Evolutionary conservation across 1,140 invertebrate species (phyloP).

Genomic region (Lerema accius): DNA sequence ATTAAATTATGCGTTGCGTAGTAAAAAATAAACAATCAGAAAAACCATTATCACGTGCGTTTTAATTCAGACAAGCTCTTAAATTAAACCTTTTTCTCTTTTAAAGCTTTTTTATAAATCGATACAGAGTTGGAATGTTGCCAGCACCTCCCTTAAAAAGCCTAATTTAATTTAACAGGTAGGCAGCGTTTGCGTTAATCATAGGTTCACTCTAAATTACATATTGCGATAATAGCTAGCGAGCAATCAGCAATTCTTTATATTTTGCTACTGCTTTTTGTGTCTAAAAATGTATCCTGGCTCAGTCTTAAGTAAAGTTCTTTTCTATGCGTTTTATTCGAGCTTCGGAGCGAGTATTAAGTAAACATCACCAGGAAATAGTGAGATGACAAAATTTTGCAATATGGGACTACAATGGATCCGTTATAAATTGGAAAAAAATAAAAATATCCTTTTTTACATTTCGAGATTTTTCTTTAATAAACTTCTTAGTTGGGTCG

Average conservation of each 20-base stretch:
- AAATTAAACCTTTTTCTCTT: constrained; percentile 68
- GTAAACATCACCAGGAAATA: no score
- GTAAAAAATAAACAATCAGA: constrained; percentile 56
- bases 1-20: constrained; percentile 41
- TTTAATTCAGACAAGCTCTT: constrained; percentile 66
- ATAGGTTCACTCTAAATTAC: constrained; percentile 79
- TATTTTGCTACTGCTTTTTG: constrained; percentile 77
- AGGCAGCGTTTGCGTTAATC: constrained; percentile 78
- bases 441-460: no score
- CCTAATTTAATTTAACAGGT: constrained; percentile 83
- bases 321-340: no score
- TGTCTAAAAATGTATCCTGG: constrained; percentile 48
- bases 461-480: no score
- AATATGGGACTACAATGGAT: no score
- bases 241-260: constrained; percentile 79
- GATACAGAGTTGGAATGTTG: constrained; percentile 57
- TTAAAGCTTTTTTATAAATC: constrained; percentile 58
- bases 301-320: constrained; percentile 25
- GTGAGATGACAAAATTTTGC: no score
- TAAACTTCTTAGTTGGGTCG: no score
- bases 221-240: constrained; percentile 73
- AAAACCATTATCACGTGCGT: constrained; percentile 73
- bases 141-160: constrained; percentile 77
- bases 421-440: no score
- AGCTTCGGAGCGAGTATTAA: no score